phyloP scores from a whole-genome alignment of 2,113 vertebrate genomes.

The Thymallus thymallus region DNA sequence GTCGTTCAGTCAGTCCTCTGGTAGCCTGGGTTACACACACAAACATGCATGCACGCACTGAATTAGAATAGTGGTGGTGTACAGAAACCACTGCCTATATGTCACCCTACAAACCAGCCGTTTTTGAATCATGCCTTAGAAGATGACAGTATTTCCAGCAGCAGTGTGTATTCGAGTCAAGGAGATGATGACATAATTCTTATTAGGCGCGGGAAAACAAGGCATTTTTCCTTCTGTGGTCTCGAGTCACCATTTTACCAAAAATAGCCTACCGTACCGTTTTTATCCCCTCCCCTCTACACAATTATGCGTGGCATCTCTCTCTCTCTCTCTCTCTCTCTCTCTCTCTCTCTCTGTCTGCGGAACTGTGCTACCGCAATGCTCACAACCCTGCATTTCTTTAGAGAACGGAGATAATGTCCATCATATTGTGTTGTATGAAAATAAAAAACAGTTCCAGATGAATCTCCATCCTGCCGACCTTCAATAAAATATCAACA shows the following conservation, averaged over 20 bases:
- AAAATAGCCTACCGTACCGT: neutral
- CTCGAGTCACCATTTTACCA: neutral
- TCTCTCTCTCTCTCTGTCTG: slow-evolving; percentile 40
- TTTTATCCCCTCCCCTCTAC: neutral
- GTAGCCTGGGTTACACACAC: slow-evolving; percentile 36
- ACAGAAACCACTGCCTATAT: neutral
- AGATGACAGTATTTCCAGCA: neutral
- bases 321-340: slow-evolving; percentile 20
- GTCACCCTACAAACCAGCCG: slow-evolving; percentile 10
- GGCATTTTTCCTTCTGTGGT: neutral
- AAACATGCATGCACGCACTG: neutral
- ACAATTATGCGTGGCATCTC: slow-evolving; percentile 39
- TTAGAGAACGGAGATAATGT: slow-evolving; percentile 49
- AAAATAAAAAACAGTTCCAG: slow-evolving; percentile 45
- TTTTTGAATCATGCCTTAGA: neutral
- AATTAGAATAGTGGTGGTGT: neutral
- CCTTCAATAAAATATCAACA: slow-evolving; percentile 30
- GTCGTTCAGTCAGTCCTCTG: slow-evolving; percentile 57
- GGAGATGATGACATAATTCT: slow-evolving; percentile 37
- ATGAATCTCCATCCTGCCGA: slow-evolving; percentile 41
- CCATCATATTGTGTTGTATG: slow-evolving; percentile 36
- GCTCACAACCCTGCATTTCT: slow-evolving; percentile 52
- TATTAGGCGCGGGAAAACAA: neutral
- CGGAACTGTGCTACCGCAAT: slow-evolving; percentile 54
- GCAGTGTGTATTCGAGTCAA: slow-evolving; percentile 31